phyloP scores from a whole-genome alignment of 2,113 vertebrate genomes.

The Ochotona curzoniae region DNA sequence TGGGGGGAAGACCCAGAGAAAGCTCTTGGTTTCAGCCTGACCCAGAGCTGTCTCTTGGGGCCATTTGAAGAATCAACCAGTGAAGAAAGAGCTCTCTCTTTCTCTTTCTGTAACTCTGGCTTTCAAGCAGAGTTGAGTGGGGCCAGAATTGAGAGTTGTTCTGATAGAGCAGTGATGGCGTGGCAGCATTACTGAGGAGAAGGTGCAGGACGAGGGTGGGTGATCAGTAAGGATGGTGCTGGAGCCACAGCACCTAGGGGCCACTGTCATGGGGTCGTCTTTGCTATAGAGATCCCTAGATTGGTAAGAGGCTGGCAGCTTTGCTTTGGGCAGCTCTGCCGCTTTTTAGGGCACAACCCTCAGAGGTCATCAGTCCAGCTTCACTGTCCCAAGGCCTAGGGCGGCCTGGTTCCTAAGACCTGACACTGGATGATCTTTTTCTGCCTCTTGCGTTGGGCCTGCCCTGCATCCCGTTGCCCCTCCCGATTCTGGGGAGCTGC shows the following conservation, averaged over 20 bases:
- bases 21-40: no score
- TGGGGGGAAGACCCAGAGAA: no score
- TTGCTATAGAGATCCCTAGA: not conserved
- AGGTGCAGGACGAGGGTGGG: not conserved
- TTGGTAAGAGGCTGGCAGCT: not conserved
- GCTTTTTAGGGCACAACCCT: rapidly evolving
- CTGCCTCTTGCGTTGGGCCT: not conserved
- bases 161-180: not conserved
- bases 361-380: not conserved
- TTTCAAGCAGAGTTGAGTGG: not conserved
- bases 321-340: not conserved
- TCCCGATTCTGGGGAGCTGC: not conserved
- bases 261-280: not conserved
- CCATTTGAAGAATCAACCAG: no score
- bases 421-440: not conserved
- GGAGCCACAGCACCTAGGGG: not conserved
- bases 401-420: not conserved
- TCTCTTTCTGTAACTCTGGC: no score
- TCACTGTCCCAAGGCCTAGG: not conserved
- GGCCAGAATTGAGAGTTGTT: no score
- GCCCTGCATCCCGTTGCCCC: not conserved
- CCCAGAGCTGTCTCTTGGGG: no score
- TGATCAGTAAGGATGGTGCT: rapidly evolving
- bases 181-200: not conserved
- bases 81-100: no score